Conservation (phyloP, 2,113 vertebrate species). For the Polypterus senegalus region DNA sequence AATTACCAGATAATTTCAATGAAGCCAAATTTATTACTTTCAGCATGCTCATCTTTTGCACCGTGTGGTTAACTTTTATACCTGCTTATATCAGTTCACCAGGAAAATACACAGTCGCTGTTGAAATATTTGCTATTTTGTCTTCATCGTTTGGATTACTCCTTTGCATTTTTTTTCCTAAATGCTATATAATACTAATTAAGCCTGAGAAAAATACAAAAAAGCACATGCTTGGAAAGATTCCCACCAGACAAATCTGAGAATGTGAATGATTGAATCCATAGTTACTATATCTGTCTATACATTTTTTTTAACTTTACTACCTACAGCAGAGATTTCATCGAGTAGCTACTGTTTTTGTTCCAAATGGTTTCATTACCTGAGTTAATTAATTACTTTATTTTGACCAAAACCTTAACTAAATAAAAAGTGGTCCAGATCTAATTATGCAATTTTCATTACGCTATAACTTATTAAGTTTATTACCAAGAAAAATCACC, state of each 20-base stretch:
- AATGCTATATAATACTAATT: constrained; percentile 34
- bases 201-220: constrained; percentile 35
- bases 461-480: too few species aligned
- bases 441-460: too few species aligned
- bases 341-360: too few species aligned
- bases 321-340: too few species aligned
- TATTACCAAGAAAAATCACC: too few species aligned
- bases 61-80: constrained; percentile 35
- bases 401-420: too few species aligned
- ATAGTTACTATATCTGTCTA: too few species aligned
- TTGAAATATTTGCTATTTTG: constrained; percentile 39
- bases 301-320: too few species aligned
- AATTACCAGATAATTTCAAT: constrained; percentile 36
- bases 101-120: constrained; percentile 32
- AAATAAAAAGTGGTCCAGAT: too few species aligned
- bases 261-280: too few species aligned
- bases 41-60: constrained; percentile 35
- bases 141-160: constrained; percentile 29
- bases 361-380: too few species aligned
- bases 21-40: constrained; percentile 36
- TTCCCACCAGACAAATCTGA: constrained; percentile 7
- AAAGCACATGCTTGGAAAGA: constrained; percentile 30
- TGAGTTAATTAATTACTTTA: too few species aligned
- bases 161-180: constrained; percentile 33
- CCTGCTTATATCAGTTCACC: constrained; percentile 35